Conservation (phyloP, 1,140 invertebrate genomes). For the Cryptotermes secundus region DNA sequence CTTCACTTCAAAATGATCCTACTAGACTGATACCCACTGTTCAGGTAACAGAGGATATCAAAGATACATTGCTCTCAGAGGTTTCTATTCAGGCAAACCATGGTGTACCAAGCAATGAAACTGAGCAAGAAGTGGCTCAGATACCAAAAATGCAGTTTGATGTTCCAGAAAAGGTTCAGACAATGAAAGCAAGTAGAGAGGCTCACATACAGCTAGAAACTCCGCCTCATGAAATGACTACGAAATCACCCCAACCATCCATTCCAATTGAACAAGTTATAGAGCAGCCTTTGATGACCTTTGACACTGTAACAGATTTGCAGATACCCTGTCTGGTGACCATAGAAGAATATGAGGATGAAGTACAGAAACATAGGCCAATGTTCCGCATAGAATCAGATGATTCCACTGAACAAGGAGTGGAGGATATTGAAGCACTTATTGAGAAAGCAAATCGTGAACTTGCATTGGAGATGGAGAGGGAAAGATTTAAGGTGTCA, state of each 20-base stretch:
- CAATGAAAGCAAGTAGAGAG: neutral
- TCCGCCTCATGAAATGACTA: neutral
- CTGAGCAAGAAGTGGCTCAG: too few species aligned
- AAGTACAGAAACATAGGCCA: constrained; percentile 32
- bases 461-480: neutral
- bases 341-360: neutral
- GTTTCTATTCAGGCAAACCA: too few species aligned
- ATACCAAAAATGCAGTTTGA: too few species aligned
- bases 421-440: constrained; percentile 21
- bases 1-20: neutral
- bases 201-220: neutral
- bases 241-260: neutral
- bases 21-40: neutral
- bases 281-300: neutral
- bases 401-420: constrained; percentile 34
- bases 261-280: neutral
- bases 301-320: neutral
- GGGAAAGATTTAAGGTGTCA: neutral
- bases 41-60: neutral
- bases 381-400: constrained; percentile 48
- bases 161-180: neutral
- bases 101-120: too few species aligned
- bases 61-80: neutral
- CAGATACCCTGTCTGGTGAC: neutral
- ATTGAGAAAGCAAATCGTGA: neutral